phyloP scores from a whole-genome alignment of 2,113 vertebrate genomes.

The Perca fluviatilis region DNA sequence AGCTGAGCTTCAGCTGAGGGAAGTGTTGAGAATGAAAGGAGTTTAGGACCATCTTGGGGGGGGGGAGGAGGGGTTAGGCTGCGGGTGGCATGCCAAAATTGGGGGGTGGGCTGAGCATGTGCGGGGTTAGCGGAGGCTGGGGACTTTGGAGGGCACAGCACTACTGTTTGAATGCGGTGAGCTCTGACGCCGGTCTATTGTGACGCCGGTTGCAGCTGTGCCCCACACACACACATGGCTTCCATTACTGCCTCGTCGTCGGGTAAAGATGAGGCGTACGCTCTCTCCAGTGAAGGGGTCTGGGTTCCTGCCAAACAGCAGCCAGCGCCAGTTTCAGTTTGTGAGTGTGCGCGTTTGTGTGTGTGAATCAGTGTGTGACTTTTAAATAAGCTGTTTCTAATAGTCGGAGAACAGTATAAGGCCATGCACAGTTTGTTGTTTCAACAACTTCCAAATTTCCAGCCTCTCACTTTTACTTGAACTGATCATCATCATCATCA shows the following conservation, averaged over 20 bases:
- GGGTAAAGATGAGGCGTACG: conserved; percentile 67
- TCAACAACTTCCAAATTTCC: conserved; percentile 63
- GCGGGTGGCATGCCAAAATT: conserved; percentile 35
- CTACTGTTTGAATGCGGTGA: conserved; percentile 74
- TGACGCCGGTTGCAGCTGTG: conserved; percentile 76
- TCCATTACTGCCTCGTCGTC: conserved; percentile 71
- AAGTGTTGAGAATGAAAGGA: conserved; percentile 23
- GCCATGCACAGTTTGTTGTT: conserved; percentile 32
- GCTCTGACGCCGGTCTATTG: conserved; percentile 75
- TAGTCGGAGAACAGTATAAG: conserved; percentile 32
- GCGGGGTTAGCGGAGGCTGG: conserved; percentile 18
- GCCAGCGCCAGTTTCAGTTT: conserved; percentile 71
- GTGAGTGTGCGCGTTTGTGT: conserved; percentile 16
- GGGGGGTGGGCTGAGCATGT: not conserved
- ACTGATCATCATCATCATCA: conserved; percentile 11
- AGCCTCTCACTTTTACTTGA: conserved; percentile 37
- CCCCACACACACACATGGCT: conserved; percentile 73
- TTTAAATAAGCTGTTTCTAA: conserved; percentile 71
- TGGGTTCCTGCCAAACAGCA: conserved; percentile 77
- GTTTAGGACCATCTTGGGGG: not conserved
- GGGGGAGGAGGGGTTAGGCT: conserved; percentile 3
- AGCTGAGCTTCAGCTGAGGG: conserved; percentile 33
- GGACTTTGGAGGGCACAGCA: conserved; percentile 39
- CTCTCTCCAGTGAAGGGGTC: conserved; percentile 64
- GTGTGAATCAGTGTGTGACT: conserved; percentile 17